These are phyloP conservation scores for Aldrovandia affinis DNA, from an alignment of 2,797 vertebrate species.

Conservation along the genomic window DNA sequence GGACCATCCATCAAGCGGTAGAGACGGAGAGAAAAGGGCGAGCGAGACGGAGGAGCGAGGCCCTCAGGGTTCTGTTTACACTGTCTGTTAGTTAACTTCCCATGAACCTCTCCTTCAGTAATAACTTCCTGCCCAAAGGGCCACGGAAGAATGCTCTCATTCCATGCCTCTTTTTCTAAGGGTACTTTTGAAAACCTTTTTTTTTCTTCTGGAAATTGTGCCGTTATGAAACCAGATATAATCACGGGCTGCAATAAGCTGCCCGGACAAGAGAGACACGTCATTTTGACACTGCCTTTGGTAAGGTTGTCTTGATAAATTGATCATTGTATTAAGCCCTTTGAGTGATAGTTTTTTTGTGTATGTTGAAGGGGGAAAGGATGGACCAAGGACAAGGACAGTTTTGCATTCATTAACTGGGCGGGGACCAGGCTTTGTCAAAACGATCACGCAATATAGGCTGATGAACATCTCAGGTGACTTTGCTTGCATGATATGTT, in stretches of 20 bases:
- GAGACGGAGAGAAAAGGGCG: constrained; percentile 23
- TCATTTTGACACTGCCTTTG: background rate
- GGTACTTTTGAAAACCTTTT: background rate
- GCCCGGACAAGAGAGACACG: background rate
- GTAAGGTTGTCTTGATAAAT: constrained; percentile 12
- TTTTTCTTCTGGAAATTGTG: background rate
- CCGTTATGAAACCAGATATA: background rate
- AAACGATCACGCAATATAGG: constrained; percentile 5
- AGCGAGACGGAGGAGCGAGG: background rate
- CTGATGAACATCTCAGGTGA: background rate
- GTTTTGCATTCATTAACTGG: background rate
- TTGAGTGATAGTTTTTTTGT: constrained; percentile 1
- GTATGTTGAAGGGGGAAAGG: background rate
- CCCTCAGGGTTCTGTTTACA: constrained; percentile 21
- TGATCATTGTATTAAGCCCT: background rate
- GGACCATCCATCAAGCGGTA: constrained; percentile 24
- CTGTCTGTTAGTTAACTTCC: constrained; percentile 22
- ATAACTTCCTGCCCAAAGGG: constrained; percentile 9
- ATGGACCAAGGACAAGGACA: background rate
- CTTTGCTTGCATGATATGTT: background rate
- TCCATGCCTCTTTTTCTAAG: background rate
- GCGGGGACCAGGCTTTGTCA: background rate
- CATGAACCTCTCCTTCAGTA: constrained; percentile 7
- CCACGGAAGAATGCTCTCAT: too few relatives aligned
- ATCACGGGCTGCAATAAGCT: background rate